These are phyloP conservation scores for Gnatocerus cornutus DNA, from an alignment of 2,888 invertebrate genomes.

Conservation along the genomic window DNA sequence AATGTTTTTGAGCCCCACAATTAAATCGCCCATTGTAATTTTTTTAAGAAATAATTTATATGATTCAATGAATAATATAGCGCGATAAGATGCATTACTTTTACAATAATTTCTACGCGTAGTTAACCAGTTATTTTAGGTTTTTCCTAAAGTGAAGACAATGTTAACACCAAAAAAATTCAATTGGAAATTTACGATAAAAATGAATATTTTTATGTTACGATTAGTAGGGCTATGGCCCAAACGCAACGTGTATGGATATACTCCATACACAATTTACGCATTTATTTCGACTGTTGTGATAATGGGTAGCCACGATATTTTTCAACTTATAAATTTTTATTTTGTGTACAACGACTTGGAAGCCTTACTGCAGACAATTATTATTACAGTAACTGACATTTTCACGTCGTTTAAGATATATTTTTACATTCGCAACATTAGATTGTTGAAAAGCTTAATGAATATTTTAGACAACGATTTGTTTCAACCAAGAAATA, in stretches of 20 bases:
- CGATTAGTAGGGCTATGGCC: slow-evolving; percentile 14
- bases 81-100: no score
- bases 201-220: slow-evolving; percentile 1
- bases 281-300: background rate
- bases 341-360: background rate
- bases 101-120: no score
- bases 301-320: background rate
- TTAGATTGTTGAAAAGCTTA: background rate
- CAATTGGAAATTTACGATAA: background rate
- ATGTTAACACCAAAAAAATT: slow-evolving; percentile 1
- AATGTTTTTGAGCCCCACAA: no score
- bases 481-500: slow-evolving; percentile 1
- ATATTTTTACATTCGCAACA: background rate
- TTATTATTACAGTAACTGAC: background rate
- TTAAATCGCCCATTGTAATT: no score
- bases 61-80: no score
- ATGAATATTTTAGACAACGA: background rate
- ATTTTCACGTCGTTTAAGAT: background rate
- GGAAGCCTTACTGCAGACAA: background rate
- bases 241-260: background rate
- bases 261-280: background rate
- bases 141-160: no score
- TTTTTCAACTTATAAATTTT: background rate
- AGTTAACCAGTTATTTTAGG: no score
- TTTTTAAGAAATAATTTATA: no score